Conservation (phyloP, 1,140 invertebrate genomes). For the Onthophagus taurus region DNA sequence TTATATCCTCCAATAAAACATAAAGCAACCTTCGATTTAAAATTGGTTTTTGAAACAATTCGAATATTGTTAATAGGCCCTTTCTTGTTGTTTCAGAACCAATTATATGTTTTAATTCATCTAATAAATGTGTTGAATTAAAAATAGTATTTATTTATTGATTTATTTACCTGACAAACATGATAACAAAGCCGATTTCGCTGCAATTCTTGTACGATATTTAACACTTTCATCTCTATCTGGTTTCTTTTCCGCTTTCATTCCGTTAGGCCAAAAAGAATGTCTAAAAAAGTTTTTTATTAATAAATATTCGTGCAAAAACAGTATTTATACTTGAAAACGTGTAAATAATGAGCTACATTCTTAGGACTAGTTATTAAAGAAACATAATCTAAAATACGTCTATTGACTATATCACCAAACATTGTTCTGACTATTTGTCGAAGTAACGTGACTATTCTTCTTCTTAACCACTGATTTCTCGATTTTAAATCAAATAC, state of each 20-base stretch:
- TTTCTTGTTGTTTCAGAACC: slow-evolving; percentile 80
- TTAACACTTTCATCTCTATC: slow-evolving; percentile 62
- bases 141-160: slow-evolving; percentile 7
- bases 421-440: slow-evolving; percentile 75
- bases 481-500: slow-evolving; percentile 81
- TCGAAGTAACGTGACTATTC: slow-evolving; percentile 69
- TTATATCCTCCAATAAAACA: slow-evolving; percentile 76
- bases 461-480: slow-evolving; percentile 78
- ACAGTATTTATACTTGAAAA: slow-evolving; percentile 58
- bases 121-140: too few species aligned
- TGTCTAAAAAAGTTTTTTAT: slow-evolving; percentile 43
- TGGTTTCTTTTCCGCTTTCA: slow-evolving; percentile 49
- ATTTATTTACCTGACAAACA: slow-evolving; percentile 52
- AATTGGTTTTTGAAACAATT: slow-evolving; percentile 75
- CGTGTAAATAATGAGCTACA: slow-evolving; percentile 78
- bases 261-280: slow-evolving; percentile 69
- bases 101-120: slow-evolving; percentile 85
- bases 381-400: slow-evolving; percentile 88
- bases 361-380: slow-evolving; percentile 80
- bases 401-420: slow-evolving; percentile 77
- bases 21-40: slow-evolving; percentile 80
- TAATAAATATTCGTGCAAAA: slow-evolving; percentile 2
- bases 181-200: slow-evolving; percentile 74
- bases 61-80: slow-evolving; percentile 82
- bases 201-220: slow-evolving; percentile 72